These are phyloP conservation scores for Trachemys scripta DNA, from an alignment of 2,113 vertebrate species.

Conservation along the genomic window DNA sequence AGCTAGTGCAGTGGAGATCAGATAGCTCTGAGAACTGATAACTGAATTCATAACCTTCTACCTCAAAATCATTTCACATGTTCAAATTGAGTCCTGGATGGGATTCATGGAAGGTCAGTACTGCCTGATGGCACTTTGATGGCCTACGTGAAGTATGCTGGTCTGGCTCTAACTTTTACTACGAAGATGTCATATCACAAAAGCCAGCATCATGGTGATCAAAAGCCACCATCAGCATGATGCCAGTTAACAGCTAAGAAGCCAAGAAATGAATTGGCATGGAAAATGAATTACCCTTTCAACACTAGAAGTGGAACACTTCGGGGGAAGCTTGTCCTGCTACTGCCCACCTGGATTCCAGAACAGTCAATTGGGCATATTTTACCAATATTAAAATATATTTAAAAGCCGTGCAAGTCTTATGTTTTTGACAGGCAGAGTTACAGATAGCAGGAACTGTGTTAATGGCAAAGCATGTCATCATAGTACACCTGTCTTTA, in stretches of 20 bases:
- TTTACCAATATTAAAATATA: background rate
- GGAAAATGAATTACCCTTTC: background rate
- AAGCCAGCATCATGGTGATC: background rate
- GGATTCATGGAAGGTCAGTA: background rate
- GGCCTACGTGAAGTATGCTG: background rate
- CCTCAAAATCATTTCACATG: background rate
- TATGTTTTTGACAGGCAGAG: background rate
- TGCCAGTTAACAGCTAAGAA: background rate
- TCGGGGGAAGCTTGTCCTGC: background rate
- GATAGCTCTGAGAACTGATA: background rate
- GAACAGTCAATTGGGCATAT: background rate
- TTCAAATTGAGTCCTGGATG: background rate
- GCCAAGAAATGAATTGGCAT: background rate
- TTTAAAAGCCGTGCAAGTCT: background rate
- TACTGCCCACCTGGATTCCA: background rate
- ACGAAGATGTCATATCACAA: background rate
- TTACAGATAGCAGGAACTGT: background rate
- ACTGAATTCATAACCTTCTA: background rate
- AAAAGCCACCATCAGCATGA: background rate
- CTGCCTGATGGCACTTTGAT: background rate
- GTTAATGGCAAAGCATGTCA: background rate
- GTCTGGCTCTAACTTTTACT: background rate
- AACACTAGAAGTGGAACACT: too few species aligned
- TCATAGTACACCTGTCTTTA: fast-evolving
- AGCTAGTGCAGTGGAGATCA: background rate